Percentiles rank a stretch among this genome's conserved stretches.
Conservation (phyloP, 2,797 vertebrate species). For the Dryobates pubescens region DNA sequence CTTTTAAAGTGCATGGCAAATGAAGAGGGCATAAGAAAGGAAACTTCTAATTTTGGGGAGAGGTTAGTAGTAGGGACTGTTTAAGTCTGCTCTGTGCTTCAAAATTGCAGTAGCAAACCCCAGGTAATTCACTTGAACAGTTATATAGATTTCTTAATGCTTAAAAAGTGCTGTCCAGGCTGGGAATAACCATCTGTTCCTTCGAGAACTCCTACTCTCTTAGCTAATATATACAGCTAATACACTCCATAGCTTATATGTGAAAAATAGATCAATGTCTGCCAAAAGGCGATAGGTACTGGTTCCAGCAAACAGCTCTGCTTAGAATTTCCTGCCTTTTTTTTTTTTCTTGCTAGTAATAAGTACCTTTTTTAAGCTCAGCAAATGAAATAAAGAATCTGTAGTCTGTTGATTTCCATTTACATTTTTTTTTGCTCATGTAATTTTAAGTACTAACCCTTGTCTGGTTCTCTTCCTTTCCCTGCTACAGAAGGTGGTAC, state of each 20-base stretch:
- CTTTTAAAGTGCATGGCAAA: slow-evolving; percentile 82
- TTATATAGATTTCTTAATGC: slow-evolving; percentile 55
- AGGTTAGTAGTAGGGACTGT: neutral
- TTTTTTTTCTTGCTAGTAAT: neutral
- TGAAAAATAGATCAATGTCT: slow-evolving; percentile 23
- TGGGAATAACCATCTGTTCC: slow-evolving; percentile 50
- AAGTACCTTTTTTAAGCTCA: neutral
- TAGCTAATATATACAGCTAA: slow-evolving; percentile 25
- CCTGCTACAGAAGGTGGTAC: neutral
- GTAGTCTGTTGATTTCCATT: slow-evolving; percentile 30
- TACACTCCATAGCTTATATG: neutral
- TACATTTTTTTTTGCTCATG: slow-evolving; percentile 12
- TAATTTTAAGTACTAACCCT: slow-evolving; percentile 44
- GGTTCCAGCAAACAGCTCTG: neutral
- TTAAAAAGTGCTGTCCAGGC: slow-evolving; percentile 27
- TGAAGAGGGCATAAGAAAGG: slow-evolving; percentile 32
- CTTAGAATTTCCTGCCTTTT: neutral
- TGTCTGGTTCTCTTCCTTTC: neutral
- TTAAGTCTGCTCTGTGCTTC: neutral
- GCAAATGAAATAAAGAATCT: slow-evolving; percentile 29
- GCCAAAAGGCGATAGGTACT: neutral
- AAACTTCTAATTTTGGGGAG: slow-evolving; percentile 33
- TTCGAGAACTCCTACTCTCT: slow-evolving; percentile 17
- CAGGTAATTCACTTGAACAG: slow-evolving; percentile 49
- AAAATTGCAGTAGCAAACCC: neutral